These are phyloP conservation scores for Centropus unirufus DNA, from an alignment of 2,113 vertebrate species.

Conservation along the genomic window DNA sequence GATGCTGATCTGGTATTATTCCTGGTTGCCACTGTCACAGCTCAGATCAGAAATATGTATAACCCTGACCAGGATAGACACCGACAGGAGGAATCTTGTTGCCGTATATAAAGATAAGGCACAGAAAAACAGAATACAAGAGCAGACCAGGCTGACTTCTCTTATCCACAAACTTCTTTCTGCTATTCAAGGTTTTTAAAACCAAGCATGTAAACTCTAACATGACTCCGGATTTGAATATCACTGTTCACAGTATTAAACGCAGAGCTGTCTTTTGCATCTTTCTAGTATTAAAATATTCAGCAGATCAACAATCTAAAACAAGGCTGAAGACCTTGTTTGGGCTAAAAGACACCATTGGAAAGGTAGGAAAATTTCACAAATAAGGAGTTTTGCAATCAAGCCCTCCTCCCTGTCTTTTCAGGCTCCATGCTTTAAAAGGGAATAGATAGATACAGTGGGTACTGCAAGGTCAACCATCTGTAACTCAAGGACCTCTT, in stretches of 20 bases:
- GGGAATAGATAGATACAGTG: neutral
- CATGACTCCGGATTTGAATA: neutral
- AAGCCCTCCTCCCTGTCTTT: neutral
- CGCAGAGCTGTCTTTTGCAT: neutral
- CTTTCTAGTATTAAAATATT: neutral
- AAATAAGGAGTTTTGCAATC: neutral
- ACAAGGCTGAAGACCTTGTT: neutral
- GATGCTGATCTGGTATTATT: neutral
- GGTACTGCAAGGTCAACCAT: slow-evolving; percentile 42
- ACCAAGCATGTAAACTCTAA: neutral
- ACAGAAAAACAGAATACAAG: neutral
- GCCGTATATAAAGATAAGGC: neutral
- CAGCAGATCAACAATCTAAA: neutral
- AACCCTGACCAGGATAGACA: neutral
- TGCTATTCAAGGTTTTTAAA: neutral
- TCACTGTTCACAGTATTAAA: neutral
- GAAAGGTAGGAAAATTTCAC: neutral
- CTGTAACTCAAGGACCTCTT: neutral
- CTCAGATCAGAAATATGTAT: neutral
- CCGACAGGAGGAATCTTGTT: neutral
- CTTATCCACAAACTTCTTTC: neutral
- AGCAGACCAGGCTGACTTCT: neutral
- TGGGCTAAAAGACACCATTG: neutral
- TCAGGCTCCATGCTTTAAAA: neutral
- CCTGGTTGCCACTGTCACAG: neutral